Evolutionary conservation across 2,797 vertebrate species (phyloP), one percentile per base, ranked within the genome.

Genomic region (Takifugu rubripes): DNA sequence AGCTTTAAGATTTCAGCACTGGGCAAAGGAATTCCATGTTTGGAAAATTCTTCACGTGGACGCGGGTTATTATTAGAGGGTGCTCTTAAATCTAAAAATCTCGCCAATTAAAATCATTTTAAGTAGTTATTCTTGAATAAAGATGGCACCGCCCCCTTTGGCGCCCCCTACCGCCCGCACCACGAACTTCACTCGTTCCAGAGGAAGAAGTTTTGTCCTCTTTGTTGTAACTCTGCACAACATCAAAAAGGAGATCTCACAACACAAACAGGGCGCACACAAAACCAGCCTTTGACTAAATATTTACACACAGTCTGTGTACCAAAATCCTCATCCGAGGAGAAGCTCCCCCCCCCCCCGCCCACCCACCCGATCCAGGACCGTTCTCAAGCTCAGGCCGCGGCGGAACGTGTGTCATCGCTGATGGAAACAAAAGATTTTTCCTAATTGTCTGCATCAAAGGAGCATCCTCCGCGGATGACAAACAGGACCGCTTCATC

Each of bases 131-230:
- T 61, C 71, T 65, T 46, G 44, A 46, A 40, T 40, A 15, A 40
- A 40, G 14, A 40, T 33, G 36, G 14, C 59, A 66, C 68, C 67
- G 42, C 66, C 17, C 17, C 21, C 57, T 53, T 67, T 57, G 1
- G 70, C 82, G 79, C 86, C 90, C 82, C 84, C 89, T 89, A 86
- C 83, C 83, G 90, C 59, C 44, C n/a, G 77, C 45, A 75, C 25
- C 21, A 17, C n/a, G 46, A 12, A 56, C 46, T 52, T 65, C 26
- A 49, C 25, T 5, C 36, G 29, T 16, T 10, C 31, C 9, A 2
- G 6, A 58, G 56, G 68, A 73, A 76, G 26, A 43, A 49, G 62
- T 57, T 63, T 57, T 63, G 46, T 29, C 42, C 52, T 59, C 67
- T 61, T 56, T 60, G 52, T 43, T 81, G 71, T 60, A 72, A 81